Base-by-base conservation (phyloP, 2,113 vertebrate genomes). In the Halcyon senegalensis region DNA sequence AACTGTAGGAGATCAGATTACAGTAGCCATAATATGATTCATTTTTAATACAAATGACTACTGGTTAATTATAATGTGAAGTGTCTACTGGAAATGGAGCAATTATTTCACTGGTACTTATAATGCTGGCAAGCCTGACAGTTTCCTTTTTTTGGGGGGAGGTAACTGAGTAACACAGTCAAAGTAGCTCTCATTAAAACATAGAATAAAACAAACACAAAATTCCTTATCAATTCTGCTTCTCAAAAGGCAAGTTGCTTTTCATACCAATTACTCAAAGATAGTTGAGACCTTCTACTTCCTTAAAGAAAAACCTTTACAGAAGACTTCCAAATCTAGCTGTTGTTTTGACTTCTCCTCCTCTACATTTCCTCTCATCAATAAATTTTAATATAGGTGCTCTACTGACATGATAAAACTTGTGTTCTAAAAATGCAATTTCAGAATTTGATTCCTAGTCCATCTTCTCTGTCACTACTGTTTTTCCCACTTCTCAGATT, bases 21-120 rank as follows among this genome's bases (percentile, higher is more conserved):
- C 88, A 87, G 60, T 91, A 93, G 81, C 41, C 91, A 67, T 93
- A 93, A 90, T 89, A 87, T 17, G 25, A 95, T 89, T 97, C 9
- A 96, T 89, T 97, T 96, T 91, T 93, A 93, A 93, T 96, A 95
- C 53, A 96, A 93, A 94, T 96, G 79, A 90, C 84, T 91, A 50
- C 84, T 93, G 60, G 28, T 87, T 94, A 94, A 96, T 96, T 96
- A 93, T 93, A 97, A 84, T 93, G 86, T 66, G 63, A 97, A 97
- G 53, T 74, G 84, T 93, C 94, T 96, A 50, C 85, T 94, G 86
- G 50, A 97, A 97, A 96, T 51, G 70, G 59, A 90, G 31, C 48
- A 95, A 96, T 95, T 96, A 95, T 94, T 96, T 96, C 82, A 90
- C 39, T 82, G 14, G 51, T 8, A 60, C 35, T 84, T 92, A 74